A percentile compares a stretch with the other conserved stretches of the same genome.
Conservation (phyloP, 2,797 vertebrate species). For the Hybognathus amarus region DNA sequence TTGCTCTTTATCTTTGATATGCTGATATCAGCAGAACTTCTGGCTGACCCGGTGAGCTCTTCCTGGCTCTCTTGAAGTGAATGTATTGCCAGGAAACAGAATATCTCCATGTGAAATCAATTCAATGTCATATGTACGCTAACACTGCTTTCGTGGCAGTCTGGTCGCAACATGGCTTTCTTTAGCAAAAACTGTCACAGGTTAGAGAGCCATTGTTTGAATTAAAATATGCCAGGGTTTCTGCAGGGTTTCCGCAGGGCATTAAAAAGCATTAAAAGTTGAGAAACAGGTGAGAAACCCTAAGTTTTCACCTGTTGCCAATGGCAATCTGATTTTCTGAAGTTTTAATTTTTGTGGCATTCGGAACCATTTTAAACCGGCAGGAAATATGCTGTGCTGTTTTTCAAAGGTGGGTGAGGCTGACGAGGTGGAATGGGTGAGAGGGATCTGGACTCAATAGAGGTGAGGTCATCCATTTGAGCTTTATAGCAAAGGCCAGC, state of each 20-base stretch:
- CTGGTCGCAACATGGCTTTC: neutral
- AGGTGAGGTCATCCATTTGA: conserved; percentile 75
- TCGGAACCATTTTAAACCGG: neutral
- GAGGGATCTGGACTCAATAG: conserved; percentile 67
- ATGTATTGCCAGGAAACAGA: conserved; percentile 57
- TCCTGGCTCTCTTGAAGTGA: conserved; percentile 57
- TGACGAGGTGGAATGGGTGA: conserved; percentile 61
- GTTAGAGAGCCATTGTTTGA: neutral
- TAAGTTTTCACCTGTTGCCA: neutral
- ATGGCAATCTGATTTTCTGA: neutral
- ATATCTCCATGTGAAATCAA: conserved; percentile 47
- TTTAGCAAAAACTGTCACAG: neutral
- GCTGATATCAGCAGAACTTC: conserved; percentile 64
- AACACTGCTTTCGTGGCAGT: conserved; percentile 38
- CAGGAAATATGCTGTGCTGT: conserved; percentile 4
- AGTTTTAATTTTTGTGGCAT: neutral
- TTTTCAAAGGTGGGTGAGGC: conserved; percentile 47
- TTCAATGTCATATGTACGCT: conserved; percentile 17
- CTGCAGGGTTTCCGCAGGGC: too few species aligned
- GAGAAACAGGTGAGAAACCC: too few species aligned
- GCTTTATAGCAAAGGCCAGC: conserved; percentile 58
- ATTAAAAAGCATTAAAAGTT: too few species aligned
- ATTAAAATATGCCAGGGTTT: neutral
- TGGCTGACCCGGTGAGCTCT: conserved; percentile 69
- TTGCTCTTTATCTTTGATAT: conserved; percentile 57